A percentile compares a stretch with the other conserved stretches of the same genome.
phyloP scores from a whole-genome alignment of 2,797 vertebrate species.

The Xyrichtys novacula region DNA sequence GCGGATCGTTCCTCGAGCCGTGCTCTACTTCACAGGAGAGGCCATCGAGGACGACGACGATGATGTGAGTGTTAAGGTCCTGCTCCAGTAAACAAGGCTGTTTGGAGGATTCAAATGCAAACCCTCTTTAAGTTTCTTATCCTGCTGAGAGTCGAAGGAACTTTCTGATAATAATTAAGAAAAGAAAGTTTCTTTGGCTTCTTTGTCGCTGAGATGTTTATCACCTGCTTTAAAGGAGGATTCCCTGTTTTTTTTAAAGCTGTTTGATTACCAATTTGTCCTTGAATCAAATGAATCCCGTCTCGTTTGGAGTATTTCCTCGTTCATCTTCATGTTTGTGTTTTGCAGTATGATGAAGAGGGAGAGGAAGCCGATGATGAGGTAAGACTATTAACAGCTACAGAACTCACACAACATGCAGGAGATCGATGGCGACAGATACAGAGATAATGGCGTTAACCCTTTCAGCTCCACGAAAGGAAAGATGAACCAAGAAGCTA shows the following conservation, averaged over 20 bases:
- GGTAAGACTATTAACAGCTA: constrained; percentile 78
- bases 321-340: constrained; percentile 28
- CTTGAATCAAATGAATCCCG: neutral
- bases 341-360: constrained; percentile 96
- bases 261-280: no score
- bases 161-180: no score
- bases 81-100: neutral
- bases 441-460: no score
- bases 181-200: no score
- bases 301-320: no score
- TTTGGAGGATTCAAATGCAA: neutral
- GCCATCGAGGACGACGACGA: constrained; percentile 99
- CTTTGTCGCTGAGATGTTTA: no score
- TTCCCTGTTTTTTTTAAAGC: no score
- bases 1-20: constrained; percentile 95
- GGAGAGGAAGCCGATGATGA: constrained; percentile 98
- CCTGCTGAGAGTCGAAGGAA: no score
- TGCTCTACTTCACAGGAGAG: constrained; percentile 98
- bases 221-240: neutral
- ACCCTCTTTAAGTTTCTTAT: neutral
- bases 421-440: neutral
- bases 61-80: constrained; percentile 87
- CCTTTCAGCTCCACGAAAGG: no score
- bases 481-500: no score
- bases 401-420: neutral